Conservation (phyloP, 2,113 vertebrate species). For the Aix galericulata region DNA sequence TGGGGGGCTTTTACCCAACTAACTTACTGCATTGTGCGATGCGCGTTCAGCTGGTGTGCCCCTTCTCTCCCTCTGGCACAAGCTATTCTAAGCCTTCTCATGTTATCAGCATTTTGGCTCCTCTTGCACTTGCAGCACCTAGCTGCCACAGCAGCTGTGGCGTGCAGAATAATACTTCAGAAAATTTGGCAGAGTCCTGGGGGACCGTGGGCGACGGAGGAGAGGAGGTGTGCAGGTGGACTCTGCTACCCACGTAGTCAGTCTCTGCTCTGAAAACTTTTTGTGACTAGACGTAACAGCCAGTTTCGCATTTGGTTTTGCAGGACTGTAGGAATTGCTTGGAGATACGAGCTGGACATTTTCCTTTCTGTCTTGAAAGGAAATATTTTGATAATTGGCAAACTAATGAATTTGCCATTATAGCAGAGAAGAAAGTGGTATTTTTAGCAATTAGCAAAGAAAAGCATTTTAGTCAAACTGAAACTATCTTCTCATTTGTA, state of each 20-base stretch:
- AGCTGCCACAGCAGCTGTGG: not conserved
- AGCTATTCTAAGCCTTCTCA: conserved; percentile 12
- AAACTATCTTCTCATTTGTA: conserved; percentile 6
- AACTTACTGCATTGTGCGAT: not conserved
- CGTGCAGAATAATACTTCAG: not conserved
- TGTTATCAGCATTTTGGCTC: conserved; percentile 21
- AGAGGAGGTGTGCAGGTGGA: not conserved
- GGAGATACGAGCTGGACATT: not conserved
- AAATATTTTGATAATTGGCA: not conserved
- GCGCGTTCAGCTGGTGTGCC: conserved; percentile 14
- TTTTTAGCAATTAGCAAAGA: conserved; percentile 16
- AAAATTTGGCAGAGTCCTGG: not conserved
- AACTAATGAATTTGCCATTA: not conserved
- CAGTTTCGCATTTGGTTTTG: conserved; percentile 1
- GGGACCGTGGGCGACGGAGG: not conserved
- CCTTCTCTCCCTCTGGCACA: conserved; percentile 17
- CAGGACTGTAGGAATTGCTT: not conserved
- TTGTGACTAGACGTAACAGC: rapidly evolving
- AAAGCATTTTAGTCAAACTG: conserved; percentile 23
- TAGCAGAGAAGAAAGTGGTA: not conserved
- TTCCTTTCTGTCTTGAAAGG: not conserved
- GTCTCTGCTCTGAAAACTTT: not conserved
- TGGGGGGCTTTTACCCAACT: conserved; percentile 22
- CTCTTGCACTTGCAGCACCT: not conserved
- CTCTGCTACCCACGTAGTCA: not conserved